phyloP scores from a whole-genome alignment of 2,113 vertebrate species.

The Ceyx cyanopectus region DNA sequence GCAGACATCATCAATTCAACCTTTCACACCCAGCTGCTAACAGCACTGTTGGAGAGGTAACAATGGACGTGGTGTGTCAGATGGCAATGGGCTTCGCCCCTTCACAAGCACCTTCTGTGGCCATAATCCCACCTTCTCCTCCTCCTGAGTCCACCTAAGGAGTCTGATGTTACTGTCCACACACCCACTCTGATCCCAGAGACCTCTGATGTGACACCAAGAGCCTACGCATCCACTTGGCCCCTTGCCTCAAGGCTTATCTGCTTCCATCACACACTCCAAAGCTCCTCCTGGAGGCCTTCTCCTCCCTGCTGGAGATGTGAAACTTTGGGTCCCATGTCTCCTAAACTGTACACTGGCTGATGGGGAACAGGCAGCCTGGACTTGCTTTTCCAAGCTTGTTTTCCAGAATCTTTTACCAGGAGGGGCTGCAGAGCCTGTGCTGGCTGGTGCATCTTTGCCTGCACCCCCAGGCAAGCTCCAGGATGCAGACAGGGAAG shows the following conservation, averaged over 20 bases:
- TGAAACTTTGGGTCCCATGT: neutral
- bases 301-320: neutral
- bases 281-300: neutral
- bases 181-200: neutral
- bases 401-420: neutral
- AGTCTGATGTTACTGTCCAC: neutral
- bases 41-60: neutral
- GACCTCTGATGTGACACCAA: neutral
- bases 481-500: neutral
- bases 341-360: neutral
- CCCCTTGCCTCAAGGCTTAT: neutral
- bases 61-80: neutral
- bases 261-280: neutral
- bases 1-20: constrained; percentile 33
- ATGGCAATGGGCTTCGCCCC: neutral
- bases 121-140: neutral
- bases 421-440: neutral
- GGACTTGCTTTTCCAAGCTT: neutral
- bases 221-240: neutral
- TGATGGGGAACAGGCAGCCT: neutral
- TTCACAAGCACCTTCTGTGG: neutral
- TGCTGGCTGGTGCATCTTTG: neutral
- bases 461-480: neutral
- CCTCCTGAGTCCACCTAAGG: neutral
- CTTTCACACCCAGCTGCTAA: neutral